phyloP scores from a whole-genome alignment of 2,888 invertebrate genomes.

The Cataglyphis albicans region DNA sequence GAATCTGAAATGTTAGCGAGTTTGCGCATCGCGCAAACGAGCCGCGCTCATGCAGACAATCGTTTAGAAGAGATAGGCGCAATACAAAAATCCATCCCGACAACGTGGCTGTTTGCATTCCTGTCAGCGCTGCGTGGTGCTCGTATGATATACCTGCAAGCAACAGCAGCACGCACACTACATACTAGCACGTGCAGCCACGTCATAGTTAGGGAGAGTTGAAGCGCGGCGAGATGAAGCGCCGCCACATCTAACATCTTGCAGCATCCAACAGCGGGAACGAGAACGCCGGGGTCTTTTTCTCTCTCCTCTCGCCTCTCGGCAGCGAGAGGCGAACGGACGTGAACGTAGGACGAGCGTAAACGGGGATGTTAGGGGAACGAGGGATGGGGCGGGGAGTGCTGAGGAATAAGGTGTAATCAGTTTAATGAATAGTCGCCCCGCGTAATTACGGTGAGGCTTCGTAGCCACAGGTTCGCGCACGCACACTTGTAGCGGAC shows the following conservation, averaged over 20 bases:
- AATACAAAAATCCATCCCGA: constrained; percentile 42
- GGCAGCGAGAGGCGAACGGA: constrained; percentile 18
- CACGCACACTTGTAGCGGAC: constrained; percentile 34
- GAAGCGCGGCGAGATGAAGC: constrained; percentile 36
- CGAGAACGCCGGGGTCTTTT: constrained; percentile 47
- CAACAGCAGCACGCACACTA: constrained; percentile 8
- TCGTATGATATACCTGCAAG: background rate
- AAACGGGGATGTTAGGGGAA: constrained; percentile 45
- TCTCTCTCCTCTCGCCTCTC: constrained; percentile 33
- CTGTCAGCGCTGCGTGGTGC: constrained; percentile 41
- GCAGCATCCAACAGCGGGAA: constrained; percentile 26
- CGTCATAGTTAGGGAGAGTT: constrained; percentile 32
- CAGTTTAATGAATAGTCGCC: constrained; percentile 85
- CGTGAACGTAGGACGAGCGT: constrained; percentile 7
- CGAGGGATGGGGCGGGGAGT: constrained; percentile 50
- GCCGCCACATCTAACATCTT: background rate
- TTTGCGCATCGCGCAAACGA: constrained; percentile 20
- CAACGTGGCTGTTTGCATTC: constrained; percentile 60
- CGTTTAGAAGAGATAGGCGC: constrained; percentile 50
- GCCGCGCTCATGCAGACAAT: constrained; percentile 52
- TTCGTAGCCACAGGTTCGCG: constrained; percentile 45
- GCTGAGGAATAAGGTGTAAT: constrained; percentile 81
- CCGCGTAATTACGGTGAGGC: constrained; percentile 82
- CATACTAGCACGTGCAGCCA: constrained; percentile 7
- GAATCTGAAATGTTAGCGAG: constrained; percentile 45